Percentiles rank a stretch among this genome's conserved stretches.
Evolutionary conservation across 2,797 vertebrate genomes (phyloP).

Genomic region (Enteromius anoplus): DNA sequence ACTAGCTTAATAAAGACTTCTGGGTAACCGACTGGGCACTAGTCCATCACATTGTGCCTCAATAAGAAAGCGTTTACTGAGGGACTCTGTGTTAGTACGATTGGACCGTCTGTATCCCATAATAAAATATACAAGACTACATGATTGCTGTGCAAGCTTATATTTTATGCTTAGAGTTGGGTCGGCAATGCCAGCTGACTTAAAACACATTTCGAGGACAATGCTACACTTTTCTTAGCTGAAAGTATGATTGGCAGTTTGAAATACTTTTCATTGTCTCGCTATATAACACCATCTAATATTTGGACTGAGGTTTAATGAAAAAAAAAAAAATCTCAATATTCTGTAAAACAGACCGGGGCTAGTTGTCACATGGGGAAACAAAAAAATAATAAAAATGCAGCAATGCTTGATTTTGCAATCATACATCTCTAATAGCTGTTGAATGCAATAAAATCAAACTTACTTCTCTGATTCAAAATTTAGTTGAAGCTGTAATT

Average conservation of each 20-base stretch:
- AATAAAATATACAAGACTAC: constrained; percentile 38
- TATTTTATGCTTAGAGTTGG: not conserved
- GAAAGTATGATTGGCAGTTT: constrained; percentile 25
- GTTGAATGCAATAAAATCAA: not conserved
- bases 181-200: not conserved
- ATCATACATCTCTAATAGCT: not conserved
- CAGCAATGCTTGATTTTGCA: not conserved
- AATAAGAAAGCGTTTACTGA: constrained; percentile 11
- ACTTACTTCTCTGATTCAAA: not conserved
- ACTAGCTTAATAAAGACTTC: constrained; percentile 16
- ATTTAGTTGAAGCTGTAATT: not conserved
- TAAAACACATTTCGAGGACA: constrained; percentile 5
- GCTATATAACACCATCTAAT: constrained; percentile 6
- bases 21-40: constrained; percentile 33
- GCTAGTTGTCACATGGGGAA: not conserved
- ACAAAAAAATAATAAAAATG: not conserved
- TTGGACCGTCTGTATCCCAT: constrained; percentile 12
- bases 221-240: not conserved
- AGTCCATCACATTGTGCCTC: constrained; percentile 15
- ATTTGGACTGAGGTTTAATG: not conserved
- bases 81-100: constrained; percentile 19
- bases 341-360: not conserved
- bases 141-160: constrained; percentile 24
- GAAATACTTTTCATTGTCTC: constrained; percentile 7
- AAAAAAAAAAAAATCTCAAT: not conserved